Conservation (phyloP, 2,888 invertebrate genomes). For the Scotopteryx bipunctaria region DNA sequence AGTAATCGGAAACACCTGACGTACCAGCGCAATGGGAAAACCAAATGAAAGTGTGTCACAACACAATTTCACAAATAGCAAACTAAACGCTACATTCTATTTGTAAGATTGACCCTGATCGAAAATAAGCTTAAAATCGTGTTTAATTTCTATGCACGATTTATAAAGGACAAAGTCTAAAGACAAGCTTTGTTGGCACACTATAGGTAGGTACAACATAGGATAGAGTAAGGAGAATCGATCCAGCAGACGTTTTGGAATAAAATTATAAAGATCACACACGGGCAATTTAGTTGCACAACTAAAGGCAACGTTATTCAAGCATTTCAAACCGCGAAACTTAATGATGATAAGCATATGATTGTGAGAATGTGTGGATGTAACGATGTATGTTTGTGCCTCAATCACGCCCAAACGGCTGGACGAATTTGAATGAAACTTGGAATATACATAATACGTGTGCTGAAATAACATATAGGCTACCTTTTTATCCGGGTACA, state of each 20-base stretch:
- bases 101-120: slow-evolving; percentile 2
- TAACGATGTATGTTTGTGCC: too few relatives aligned
- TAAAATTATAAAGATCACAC: not conserved
- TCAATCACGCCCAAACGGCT: too few relatives aligned
- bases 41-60: slow-evolving; percentile 1
- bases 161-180: slow-evolving; percentile 2
- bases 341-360: too few relatives aligned
- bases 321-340: too few relatives aligned
- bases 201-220: slow-evolving; percentile 1
- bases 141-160: not conserved
- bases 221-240: slow-evolving; percentile 19
- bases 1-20: not conserved
- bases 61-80: not conserved
- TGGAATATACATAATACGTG: too few relatives aligned
- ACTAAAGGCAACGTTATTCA: not conserved
- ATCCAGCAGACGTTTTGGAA: slow-evolving; percentile 23
- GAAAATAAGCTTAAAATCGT: not conserved
- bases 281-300: not conserved
- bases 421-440: too few relatives aligned
- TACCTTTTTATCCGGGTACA: too few relatives aligned
- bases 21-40: not conserved
- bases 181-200: slow-evolving; percentile 1
- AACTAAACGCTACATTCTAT: slow-evolving; percentile 2
- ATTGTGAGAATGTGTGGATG: too few relatives aligned
- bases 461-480: too few relatives aligned